Evolutionary conservation across 2,888 invertebrate species (phyloP), one percentile per base, ranked within the genome.

Genomic region (Xestia sexstrigata): DNA sequence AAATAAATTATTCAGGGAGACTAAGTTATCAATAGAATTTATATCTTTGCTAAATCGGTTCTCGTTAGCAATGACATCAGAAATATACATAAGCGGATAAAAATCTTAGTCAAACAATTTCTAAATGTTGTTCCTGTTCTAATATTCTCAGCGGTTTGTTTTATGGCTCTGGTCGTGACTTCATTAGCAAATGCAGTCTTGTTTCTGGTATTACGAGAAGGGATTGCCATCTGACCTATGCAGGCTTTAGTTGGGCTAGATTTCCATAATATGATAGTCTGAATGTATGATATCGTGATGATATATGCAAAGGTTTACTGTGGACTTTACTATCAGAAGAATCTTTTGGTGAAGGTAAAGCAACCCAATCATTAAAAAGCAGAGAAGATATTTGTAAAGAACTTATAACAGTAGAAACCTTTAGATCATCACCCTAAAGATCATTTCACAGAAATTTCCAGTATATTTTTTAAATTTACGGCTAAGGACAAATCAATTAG

Each of bases 401-500:
- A 45, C 0, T 70, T 55, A 58, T 52, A 23, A 26, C 15, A n/a
- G 26, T 30, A 65, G 17, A 45, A 55, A 45, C 17, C 26, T 26
- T 63, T 20, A 60, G 63, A 23, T 39, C 13, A 8, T 23, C 35
- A 3, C 13, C 42, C 8, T 39, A 63, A 65, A 65, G 15, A 65
- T n/a, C 15, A 26, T n/a, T 42, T 26, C 7, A 42, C 17, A 65
- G 42, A 42, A 65, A 9, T 62, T 35, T 62, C 9, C 4, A 35
- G 30, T 62, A n/a, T n/a, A n/a, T n/a, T n/a, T n/a, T n/a, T n/a
- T 20, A 65, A 87, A 71, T 70, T 66, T 66, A 3, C 17, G 13
- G 42, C 39, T 60, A 81, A 82, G 82, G 85, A 52, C 70, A 74
- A 79, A 82, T 67, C 80, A 85, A 88, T 89, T 89, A 87, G 81